Conservation (phyloP, 2,113 vertebrate genomes). For the Gadus chalcogrammus region DNA sequence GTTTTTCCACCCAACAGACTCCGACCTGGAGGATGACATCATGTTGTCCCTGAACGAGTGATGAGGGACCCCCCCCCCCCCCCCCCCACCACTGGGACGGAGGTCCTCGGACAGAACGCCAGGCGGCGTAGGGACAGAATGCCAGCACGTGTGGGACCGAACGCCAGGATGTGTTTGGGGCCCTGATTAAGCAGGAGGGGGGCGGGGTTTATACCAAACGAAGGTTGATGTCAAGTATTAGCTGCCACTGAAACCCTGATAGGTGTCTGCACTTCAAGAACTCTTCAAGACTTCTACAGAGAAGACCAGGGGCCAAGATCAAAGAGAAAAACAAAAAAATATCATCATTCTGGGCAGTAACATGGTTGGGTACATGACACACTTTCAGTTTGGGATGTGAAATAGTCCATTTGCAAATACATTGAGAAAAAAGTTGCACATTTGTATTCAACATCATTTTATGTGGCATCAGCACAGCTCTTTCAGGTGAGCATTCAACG, state of each 20-base stretch:
- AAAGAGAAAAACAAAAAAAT: too few species aligned
- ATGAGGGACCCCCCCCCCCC: conserved; percentile 23
- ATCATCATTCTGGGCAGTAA: too few species aligned
- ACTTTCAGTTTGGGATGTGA: conserved; percentile 18
- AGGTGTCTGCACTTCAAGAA: too few species aligned
- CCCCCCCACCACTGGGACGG: background rate
- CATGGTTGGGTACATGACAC: conserved; percentile 39
- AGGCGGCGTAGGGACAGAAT: background rate
- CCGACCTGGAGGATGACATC: conserved; percentile 97
- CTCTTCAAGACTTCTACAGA: too few species aligned
- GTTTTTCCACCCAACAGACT: conserved; percentile 81
- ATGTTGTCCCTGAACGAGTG: conserved; percentile 85
- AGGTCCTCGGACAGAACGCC: background rate
- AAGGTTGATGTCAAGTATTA: conserved; percentile 31
- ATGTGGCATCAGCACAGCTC: conserved; percentile 33
- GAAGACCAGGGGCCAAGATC: too few species aligned
- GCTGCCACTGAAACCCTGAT: too few species aligned
- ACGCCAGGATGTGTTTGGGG: background rate
- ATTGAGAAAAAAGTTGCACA: conserved; percentile 14
- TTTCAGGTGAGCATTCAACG: conserved; percentile 27
- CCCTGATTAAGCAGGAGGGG: background rate
- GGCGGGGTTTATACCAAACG: conserved; percentile 19
- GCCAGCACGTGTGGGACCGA: background rate
- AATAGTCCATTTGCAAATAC: conserved; percentile 24
- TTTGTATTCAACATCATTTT: conserved; percentile 30